A percentile compares a stretch with the other conserved stretches of the same genome.
These are phyloP conservation scores for Turritopsis rubra DNA, from an alignment of 30 jellyfish, hydroid and myxozoan genomes.

Conservation along the genomic window DNA sequence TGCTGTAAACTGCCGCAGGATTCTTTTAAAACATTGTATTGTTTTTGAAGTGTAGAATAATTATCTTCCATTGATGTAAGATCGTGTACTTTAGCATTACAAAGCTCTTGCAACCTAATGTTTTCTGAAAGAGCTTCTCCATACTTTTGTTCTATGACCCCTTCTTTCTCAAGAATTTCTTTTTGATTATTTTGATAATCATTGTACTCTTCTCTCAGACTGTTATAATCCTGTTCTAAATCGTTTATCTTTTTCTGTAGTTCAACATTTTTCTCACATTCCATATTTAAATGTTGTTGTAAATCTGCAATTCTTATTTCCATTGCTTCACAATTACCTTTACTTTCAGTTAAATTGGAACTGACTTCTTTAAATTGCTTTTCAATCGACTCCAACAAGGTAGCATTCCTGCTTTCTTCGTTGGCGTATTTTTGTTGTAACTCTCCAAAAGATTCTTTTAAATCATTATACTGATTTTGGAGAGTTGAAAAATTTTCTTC, in stretches of 20 bases:
- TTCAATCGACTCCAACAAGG: background rate
- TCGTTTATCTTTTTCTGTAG: background rate
- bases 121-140: background rate
- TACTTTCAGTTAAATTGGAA: background rate
- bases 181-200: background rate
- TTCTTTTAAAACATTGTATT: background rate
- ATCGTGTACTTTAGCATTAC: background rate
- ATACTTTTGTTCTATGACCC: background rate
- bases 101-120: background rate
- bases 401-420: background rate
- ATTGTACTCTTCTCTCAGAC: background rate
- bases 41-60: background rate
- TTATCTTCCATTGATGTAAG: background rate
- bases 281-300: background rate
- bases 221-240: background rate
- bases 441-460: background rate
- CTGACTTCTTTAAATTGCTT: background rate
- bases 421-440: background rate
- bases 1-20: background rate
- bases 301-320: background rate
- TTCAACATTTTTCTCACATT: background rate
- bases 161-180: background rate
- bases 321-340: background rate
- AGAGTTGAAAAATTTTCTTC: background rate
- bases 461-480: background rate